Evolutionary conservation across 2,113 vertebrate species (phyloP).

Genomic region (Lampris megalopsis): DNA sequence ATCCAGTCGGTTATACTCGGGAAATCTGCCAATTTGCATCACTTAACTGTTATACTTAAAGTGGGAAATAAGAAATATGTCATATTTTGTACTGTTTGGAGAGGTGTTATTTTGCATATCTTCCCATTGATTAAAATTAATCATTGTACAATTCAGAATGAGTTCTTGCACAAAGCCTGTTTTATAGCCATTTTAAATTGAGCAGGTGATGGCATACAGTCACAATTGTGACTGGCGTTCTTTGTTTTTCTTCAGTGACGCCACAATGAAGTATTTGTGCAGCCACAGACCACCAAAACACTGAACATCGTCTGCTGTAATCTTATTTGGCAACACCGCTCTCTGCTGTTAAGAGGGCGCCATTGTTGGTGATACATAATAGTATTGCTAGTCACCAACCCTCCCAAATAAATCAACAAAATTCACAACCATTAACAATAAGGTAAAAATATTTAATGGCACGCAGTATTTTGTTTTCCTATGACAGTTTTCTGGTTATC

Average conservation of each 20-base stretch:
- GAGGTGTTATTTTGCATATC: no score
- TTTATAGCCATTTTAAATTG: no score
- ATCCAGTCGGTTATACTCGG: neutral
- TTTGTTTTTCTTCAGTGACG: neutral
- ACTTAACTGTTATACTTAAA: neutral
- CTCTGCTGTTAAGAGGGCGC: conserved; percentile 57
- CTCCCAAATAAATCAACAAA: neutral
- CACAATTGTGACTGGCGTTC: neutral
- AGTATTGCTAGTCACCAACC: no score
- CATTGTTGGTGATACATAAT: no score
- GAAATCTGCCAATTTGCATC: neutral
- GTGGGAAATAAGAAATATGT: neutral
- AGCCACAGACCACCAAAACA: neutral
- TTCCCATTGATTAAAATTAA: neutral
- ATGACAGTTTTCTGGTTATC: no score
- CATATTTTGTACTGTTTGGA: no score
- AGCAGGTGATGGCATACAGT: no score
- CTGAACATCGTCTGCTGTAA: neutral
- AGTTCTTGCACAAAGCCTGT: no score
- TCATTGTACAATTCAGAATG: no score
- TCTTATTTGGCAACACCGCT: conserved; percentile 61
- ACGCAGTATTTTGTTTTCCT: no score
- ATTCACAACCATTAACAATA: neutral
- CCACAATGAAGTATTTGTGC: neutral
- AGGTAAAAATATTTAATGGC: neutral